These are phyloP conservation scores for Chionodraco myersi DNA, from an alignment of 2,113 vertebrate genomes.

Conservation along the genomic window DNA sequence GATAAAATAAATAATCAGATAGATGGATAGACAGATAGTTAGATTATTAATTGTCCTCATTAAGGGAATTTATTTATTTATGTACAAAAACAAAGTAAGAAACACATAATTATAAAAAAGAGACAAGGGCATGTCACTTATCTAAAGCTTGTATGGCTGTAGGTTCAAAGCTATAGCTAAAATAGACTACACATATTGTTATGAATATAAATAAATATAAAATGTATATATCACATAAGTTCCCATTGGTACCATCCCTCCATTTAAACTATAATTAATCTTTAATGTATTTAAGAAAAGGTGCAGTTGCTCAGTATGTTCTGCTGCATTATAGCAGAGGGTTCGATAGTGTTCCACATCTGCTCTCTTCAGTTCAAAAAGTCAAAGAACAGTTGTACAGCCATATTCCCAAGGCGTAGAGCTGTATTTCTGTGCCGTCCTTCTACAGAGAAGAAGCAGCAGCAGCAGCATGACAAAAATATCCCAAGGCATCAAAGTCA, in stretches of 20 bases:
- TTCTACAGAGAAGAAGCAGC: neutral
- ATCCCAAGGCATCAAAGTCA: slow-evolving; percentile 25
- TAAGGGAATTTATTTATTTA: too few relatives aligned
- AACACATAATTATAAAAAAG: too few relatives aligned
- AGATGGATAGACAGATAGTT: too few relatives aligned
- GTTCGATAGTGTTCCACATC: neutral
- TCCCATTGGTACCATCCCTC: neutral
- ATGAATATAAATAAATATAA: neutral
- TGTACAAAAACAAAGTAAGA: too few relatives aligned
- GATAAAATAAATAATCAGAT: neutral
- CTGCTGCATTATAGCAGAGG: neutral
- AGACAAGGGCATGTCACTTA: too few relatives aligned
- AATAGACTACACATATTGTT: too few relatives aligned
- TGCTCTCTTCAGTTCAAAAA: neutral
- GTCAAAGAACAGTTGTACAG: neutral
- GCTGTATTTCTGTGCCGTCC: neutral
- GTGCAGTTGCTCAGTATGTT: neutral
- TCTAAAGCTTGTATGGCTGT: too few relatives aligned
- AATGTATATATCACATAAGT: neutral
- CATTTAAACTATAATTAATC: neutral
- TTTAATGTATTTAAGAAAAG: neutral
- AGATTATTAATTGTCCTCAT: too few relatives aligned
- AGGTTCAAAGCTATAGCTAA: too few relatives aligned
- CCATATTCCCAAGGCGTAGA: neutral
- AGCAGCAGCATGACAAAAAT: slow-evolving; percentile 4